Base-by-base conservation (phyloP, 2,888 invertebrate genomes). In the Eutolmus rufibarbis region DNA sequence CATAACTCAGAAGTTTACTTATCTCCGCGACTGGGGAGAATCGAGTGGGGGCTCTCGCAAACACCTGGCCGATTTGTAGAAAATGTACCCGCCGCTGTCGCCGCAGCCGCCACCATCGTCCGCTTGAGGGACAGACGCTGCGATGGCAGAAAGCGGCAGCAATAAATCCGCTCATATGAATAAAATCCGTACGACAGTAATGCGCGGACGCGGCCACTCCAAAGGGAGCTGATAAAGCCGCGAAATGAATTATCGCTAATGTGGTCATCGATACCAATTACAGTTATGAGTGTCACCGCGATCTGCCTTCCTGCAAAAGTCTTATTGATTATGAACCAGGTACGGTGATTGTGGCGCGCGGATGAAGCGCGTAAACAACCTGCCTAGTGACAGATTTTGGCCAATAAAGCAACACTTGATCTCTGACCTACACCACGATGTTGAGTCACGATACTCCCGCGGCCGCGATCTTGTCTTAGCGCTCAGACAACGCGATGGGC, bases 341-440 rank as follows among this genome's bases (percentile, higher is more conserved):
- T 74, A 51, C 28, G 46, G 78, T 0, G 16, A 40, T 5, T 3
- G 14, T 51, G 34, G 51, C 19, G 37, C 3, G 37, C 34, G 56
- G 51, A 46, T 28, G 28, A 86, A 57, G 43, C 37, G 40, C 66
- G 40, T 57, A 86, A 57, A 86, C 37, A 78, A 86, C 40, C 57
- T 78, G 19, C 37, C 66, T 40, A 86, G 57, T 86, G 79, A 86
- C 66, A 86, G 86, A 86, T 86, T n/a, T 86, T 86, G n/a, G 66
- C 34, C 86, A 86, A 79, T 86, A 79, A 86, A 37, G 78, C 23
- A 37, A 37, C 57, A 79, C 43, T 86, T 86, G 86, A 86, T 79
- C 86, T 77, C 78, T 86, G 86, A 86, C 86, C 86, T 86, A 77
- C 34, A 43, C 74, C 40, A 43, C 74, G 43, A 85, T 85, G 23